Conservation (phyloP, 2,797 vertebrate genomes). For the Diplodus sargus region DNA sequence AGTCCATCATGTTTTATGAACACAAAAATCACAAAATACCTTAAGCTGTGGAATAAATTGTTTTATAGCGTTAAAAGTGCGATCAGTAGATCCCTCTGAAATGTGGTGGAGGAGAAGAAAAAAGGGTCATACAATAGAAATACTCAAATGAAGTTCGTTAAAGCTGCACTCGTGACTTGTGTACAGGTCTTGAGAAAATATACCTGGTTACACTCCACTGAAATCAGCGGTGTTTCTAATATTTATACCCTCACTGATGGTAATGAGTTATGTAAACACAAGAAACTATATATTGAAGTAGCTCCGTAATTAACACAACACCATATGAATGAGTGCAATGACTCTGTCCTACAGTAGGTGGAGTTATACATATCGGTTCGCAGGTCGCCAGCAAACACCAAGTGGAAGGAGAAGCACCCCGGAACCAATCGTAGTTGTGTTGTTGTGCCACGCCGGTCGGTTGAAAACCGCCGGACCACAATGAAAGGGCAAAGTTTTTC, state of each 20-base stretch:
- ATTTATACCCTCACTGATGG: too few relatives aligned
- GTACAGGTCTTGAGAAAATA: background rate
- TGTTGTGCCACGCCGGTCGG: constrained; percentile 35
- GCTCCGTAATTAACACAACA: background rate
- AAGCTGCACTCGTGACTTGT: background rate
- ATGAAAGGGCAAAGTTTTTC: constrained; percentile 23
- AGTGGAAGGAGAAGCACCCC: background rate
- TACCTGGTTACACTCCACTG: background rate
- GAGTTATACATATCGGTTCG: background rate
- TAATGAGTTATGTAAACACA: background rate
- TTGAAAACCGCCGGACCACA: constrained; percentile 47
- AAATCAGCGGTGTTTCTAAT: too few relatives aligned
- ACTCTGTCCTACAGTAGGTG: background rate
- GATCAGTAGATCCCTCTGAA: background rate
- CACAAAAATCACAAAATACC: too few relatives aligned
- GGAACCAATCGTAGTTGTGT: constrained; percentile 51
- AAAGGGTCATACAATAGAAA: background rate
- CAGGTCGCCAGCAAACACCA: background rate
- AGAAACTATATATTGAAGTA: background rate
- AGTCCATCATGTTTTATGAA: background rate
- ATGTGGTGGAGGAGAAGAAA: background rate
- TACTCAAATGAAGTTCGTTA: background rate
- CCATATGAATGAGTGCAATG: background rate
- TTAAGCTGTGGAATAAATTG: background rate
- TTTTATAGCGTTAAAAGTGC: background rate